Conservation (phyloP, 2,113 vertebrate species). For the Bujurquina vittata region DNA sequence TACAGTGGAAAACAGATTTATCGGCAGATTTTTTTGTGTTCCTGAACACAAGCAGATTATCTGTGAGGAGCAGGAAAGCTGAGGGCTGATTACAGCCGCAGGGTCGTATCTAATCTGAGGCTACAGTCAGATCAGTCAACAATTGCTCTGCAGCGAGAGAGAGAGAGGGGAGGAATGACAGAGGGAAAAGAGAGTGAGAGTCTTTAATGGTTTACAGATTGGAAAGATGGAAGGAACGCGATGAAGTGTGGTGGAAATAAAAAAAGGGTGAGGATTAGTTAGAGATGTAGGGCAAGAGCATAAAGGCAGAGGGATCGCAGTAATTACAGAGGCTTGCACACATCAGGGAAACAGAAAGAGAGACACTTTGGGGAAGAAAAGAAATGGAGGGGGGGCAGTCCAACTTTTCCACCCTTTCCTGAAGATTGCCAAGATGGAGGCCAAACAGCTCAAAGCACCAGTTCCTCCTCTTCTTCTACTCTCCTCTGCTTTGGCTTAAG, state of each 20-base stretch:
- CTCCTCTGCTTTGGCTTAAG: constrained; percentile 14
- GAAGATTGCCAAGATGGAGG: constrained; percentile 11
- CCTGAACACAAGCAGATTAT: constrained; percentile 53
- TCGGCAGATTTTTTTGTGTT: constrained; percentile 39
- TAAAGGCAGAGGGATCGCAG: neutral
- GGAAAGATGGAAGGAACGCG: neutral
- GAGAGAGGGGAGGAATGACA: neutral
- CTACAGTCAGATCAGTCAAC: constrained; percentile 39
- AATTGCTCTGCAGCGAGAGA: neutral
- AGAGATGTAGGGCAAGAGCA: neutral
- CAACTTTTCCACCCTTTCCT: constrained; percentile 4
- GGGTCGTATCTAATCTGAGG: constrained; percentile 56
- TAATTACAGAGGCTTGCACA: neutral
- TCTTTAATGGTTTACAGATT: neutral
- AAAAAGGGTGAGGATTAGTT: neutral
- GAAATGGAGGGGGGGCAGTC: constrained; percentile 6
- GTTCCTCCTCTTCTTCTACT: constrained; percentile 15
- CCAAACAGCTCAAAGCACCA: constrained; percentile 32
- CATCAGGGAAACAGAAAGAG: neutral
- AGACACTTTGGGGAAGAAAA: neutral
- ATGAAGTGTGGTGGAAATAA: neutral
- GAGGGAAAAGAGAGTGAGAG: neutral
- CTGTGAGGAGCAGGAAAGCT: constrained; percentile 37
- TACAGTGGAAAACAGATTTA: constrained; percentile 47
- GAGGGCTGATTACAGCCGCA: constrained; percentile 32